Base-by-base conservation (phyloP, 1,140 invertebrate genomes). In the Sarcophaga bullata region DNA sequence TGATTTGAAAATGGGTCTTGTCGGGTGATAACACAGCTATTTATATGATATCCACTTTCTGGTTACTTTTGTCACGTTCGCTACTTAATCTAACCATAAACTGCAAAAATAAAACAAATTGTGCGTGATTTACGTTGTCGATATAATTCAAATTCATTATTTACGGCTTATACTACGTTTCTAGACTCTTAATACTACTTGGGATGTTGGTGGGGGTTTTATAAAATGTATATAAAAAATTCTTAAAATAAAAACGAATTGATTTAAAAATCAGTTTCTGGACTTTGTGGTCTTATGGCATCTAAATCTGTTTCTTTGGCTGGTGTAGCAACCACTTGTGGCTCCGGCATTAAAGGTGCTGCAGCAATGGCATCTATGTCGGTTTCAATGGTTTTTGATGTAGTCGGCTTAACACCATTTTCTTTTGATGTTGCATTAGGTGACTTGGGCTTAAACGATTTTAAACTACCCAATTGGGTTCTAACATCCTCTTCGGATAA, bases 181-280 rank as follows among this genome's bases (percentile, higher is more conserved):
- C 25, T 37, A n/a, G n/a, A 37, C 25, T 2, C 25, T 37, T 37
- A 37, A 37, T 2, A 37, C 25, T 37, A 37, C 1, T 37, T 1
- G 25, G 25, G 25, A 37, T 37, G 25, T 37, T 37, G 25, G 47
- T 50, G 19, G 58, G 19, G 15, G 58, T 62, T n/a, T 62, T 7
- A 13, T 1, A 62, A 62, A 62, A 62, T 62, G 19, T 62, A 9
- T 72, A 72, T 72, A 25, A 72, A 72, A 72, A 72, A 50, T 76
- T 17, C 58, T 62, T 62, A 62, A 17, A 62, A 62, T 19, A 50
- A 73, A 50, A 49, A 73, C 17, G 17, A 10, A 13, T 81, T 37
- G 52, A 81, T n/a, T 73, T 81, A 52, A 25, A 90, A 89, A 83
- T 90, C 88, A 9, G 89, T 90, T 84, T 90, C 89, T 8, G 88